Percentiles rank a stretch among this genome's conserved stretches.
Evolutionary conservation across 2,113 vertebrate species (phyloP).

Genomic region (Anolis carolinensis): DNA sequence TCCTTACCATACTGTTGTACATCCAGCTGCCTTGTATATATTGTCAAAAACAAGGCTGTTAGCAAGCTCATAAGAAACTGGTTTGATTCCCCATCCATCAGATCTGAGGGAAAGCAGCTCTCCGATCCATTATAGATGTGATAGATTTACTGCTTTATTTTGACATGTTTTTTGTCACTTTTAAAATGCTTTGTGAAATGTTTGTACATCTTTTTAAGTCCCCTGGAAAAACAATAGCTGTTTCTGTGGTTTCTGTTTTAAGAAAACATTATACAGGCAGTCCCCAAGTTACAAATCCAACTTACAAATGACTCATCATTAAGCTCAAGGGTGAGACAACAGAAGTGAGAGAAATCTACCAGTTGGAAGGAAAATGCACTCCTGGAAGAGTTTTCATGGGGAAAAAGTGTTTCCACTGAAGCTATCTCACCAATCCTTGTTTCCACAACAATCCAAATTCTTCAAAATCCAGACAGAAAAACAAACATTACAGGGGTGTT

Average conservation of each 20-base stretch:
- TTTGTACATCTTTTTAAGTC: slow-evolving; percentile 59
- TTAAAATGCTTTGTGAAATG: slow-evolving; percentile 70
- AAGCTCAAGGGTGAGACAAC: too few relatives aligned
- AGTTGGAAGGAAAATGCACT: too few relatives aligned
- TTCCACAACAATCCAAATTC: too few relatives aligned
- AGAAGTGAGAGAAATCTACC: too few relatives aligned
- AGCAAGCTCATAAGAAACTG: slow-evolving; percentile 54
- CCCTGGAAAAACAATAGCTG: slow-evolving; percentile 48
- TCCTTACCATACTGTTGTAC: slow-evolving; percentile 41
- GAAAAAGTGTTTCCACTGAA: too few relatives aligned
- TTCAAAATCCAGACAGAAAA: too few relatives aligned
- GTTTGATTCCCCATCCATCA: slow-evolving; percentile 65
- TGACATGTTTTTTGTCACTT: slow-evolving; percentile 55
- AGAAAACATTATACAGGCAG: slow-evolving; percentile 3
- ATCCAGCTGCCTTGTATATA: slow-evolving; percentile 4
- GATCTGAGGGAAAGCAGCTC: slow-evolving; percentile 40
- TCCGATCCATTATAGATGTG: slow-evolving; percentile 51
- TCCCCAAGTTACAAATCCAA: too few relatives aligned
- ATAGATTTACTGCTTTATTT: slow-evolving; percentile 56
- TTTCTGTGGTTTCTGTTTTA: slow-evolving; percentile 14
- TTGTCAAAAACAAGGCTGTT: slow-evolving; percentile 66
- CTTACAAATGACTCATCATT: too few relatives aligned
- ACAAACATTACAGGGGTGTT: too few relatives aligned
- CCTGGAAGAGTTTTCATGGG: too few relatives aligned
- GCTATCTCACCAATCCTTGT: too few relatives aligned